phyloP scores from a whole-genome alignment of 2,888 invertebrate genomes.

The Arctia plantaginis region DNA sequence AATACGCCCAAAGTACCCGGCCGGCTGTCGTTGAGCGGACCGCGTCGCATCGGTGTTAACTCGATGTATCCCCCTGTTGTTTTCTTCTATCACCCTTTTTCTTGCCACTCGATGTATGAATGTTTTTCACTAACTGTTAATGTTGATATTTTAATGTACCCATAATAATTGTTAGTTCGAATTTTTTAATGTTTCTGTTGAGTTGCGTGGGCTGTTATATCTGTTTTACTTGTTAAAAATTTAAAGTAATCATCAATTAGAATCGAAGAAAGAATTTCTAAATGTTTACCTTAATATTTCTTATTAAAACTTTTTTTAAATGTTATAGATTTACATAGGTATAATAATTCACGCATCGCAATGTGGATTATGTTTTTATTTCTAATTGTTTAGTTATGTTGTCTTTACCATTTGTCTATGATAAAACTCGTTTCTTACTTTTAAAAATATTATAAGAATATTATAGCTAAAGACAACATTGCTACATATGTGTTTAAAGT shows the following conservation, averaged over 20 bases:
- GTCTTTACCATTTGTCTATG: constrained; percentile 32
- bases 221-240: neutral
- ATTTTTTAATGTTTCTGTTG: constrained; percentile 48
- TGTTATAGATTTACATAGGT: neutral
- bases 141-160: constrained; percentile 80
- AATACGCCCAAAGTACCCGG: constrained; percentile 81
- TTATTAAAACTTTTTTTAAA: neutral
- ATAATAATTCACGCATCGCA: constrained; percentile 55
- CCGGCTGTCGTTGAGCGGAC: constrained; percentile 74
- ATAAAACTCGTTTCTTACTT: neutral
- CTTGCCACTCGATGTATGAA: constrained; percentile 85
- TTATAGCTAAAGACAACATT: constrained; percentile 19
- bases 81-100: constrained; percentile 82
- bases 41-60: constrained; percentile 84
- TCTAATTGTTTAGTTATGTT: constrained; percentile 35
- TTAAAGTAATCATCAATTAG: neutral
- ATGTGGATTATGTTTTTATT: constrained; percentile 47
- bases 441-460: neutral
- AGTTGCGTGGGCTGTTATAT: constrained; percentile 52
- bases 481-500: constrained; percentile 18
- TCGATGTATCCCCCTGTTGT: constrained; percentile 79
- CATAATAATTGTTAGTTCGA: constrained; percentile 62
- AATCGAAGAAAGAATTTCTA: neutral
- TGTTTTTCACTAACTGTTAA: constrained; percentile 87
- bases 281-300: neutral